Conservation (phyloP, 1,140 invertebrate species). For the Bombus sibiricus region DNA sequence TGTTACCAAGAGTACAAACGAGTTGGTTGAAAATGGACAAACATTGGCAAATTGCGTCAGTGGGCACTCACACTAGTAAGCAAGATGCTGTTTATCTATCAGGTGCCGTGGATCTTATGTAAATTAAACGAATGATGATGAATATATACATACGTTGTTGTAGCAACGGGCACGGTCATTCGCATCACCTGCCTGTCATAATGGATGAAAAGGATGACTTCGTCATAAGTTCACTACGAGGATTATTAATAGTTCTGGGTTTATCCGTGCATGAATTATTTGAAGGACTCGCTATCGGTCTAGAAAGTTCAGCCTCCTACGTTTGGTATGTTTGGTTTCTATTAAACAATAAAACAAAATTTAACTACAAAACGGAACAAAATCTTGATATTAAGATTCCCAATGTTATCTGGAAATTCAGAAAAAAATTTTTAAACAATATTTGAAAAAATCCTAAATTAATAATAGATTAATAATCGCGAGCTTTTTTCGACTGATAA, state of each 20-base stretch:
- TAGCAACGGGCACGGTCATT: constrained; percentile 61
- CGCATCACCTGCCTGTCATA: constrained; percentile 77
- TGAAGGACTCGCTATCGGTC: constrained; percentile 94
- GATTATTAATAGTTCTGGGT: constrained; percentile 91
- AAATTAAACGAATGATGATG: constrained; percentile 1
- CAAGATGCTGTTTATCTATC: not conserved
- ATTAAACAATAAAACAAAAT: not conserved
- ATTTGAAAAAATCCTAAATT: too few species aligned
- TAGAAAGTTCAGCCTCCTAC: constrained; percentile 87
- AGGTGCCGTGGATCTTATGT: not conserved
- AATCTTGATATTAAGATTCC: not conserved
- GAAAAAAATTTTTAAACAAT: not conserved
- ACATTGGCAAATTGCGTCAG: constrained; percentile 19
- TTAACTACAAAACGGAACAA: not conserved
- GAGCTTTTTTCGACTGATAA: not conserved
- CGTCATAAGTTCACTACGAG: constrained; percentile 87
- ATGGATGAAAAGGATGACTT: constrained; percentile 82
- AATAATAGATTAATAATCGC: not conserved
- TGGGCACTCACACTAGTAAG: constrained; percentile 70
- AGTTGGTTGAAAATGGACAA: constrained; percentile 75
- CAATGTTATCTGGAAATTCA: not conserved
- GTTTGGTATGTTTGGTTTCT: constrained; percentile 85
- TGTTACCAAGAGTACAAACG: constrained; percentile 72
- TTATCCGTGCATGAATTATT: constrained; percentile 95
- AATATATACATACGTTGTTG: constrained; percentile 1